Evolutionary conservation across 2,797 vertebrate genomes (phyloP).

Genomic region (Chloroceryle inda): DNA sequence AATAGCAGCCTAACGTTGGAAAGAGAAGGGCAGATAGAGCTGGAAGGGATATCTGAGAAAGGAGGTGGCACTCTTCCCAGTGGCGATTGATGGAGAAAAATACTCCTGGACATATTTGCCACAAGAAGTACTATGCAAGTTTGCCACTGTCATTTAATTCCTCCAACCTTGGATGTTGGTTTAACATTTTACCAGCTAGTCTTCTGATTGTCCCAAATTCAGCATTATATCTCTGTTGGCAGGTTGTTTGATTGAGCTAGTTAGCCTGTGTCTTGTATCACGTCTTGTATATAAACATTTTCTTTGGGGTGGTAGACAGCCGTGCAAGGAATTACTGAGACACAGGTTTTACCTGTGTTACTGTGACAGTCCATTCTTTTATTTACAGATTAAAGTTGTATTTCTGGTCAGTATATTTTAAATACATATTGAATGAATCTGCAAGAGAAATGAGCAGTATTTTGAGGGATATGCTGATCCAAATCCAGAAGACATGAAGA

Average conservation of each 20-base stretch:
- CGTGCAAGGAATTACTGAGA: neutral
- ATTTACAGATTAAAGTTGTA: neutral
- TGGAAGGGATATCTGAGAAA: neutral
- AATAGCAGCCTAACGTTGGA: neutral
- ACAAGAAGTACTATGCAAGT: neutral
- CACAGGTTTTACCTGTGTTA: neutral
- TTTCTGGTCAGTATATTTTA: neutral
- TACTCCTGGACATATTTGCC: neutral
- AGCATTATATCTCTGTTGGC: neutral
- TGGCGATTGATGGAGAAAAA: neutral
- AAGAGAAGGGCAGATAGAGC: neutral
- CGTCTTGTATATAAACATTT: fast-evolving
- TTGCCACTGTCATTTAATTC: neutral
- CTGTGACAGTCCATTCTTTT: neutral
- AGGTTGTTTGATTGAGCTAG: neutral
- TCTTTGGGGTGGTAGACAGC: neutral
- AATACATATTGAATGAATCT: neutral
- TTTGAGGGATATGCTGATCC: neutral
- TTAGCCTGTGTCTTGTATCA: neutral
- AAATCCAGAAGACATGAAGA: neutral
- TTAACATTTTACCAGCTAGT: neutral
- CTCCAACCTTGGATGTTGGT: neutral
- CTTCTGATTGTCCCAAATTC: neutral
- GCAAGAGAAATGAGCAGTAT: neutral
- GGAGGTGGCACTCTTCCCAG: neutral